These are phyloP conservation scores for Eunapius fragilis DNA, from an alignment of 37 sponge, comb jelly and placozoan genomes.

Conservation along the genomic window DNA sequence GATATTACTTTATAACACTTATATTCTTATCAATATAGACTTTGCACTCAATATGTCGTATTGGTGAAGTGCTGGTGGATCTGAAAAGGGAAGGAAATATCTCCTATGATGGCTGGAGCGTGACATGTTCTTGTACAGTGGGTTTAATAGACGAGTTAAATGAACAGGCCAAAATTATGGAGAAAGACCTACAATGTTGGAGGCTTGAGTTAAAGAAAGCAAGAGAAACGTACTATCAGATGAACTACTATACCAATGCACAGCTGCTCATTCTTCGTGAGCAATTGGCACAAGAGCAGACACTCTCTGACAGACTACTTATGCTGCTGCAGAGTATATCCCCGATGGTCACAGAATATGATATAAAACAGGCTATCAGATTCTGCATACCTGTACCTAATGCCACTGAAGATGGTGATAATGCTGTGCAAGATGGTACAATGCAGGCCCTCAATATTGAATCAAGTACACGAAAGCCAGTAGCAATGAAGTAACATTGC, in stretches of 20 bases:
- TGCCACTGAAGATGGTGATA: too few relatives aligned
- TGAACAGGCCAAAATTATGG: conserved; percentile 32
- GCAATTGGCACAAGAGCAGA: conserved; percentile 26
- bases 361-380: too few relatives aligned
- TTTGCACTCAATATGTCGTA: conserved; percentile 58
- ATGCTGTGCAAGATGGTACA: too few relatives aligned
- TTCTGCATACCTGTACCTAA: too few relatives aligned
- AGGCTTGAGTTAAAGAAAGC: conserved; percentile 7
- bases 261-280: conserved; percentile 58
- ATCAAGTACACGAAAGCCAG: too few relatives aligned
- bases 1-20: background rate
- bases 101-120: conserved; percentile 44
- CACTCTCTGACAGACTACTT: conserved; percentile 14
- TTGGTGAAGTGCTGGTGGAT: conserved; percentile 45
- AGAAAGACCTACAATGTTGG: conserved; percentile 43
- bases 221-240: conserved; percentile 33
- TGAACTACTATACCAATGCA: conserved; percentile 70
- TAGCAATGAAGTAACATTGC: too few relatives aligned
- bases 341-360: too few relatives aligned
- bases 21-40: conserved; percentile 16
- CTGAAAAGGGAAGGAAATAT: conserved; percentile 60
- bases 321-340: conserved; percentile 42
- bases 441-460: too few relatives aligned
- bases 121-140: conserved; percentile 25
- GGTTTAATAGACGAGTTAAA: conserved; percentile 16